Conservation (phyloP, 2,113 vertebrate genomes). For the Hirundichthys speculiger region DNA sequence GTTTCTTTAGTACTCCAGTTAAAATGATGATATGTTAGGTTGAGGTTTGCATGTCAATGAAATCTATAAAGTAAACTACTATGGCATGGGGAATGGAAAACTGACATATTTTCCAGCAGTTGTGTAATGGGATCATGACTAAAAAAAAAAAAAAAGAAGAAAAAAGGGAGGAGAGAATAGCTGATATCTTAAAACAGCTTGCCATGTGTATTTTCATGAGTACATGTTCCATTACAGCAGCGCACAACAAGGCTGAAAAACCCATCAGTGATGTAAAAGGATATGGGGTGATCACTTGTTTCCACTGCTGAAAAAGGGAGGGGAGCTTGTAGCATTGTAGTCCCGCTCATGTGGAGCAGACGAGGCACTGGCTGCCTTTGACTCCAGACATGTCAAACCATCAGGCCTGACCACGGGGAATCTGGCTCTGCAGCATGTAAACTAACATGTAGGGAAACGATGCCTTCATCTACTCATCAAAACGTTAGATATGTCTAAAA, state of each 20-base stretch:
- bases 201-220: conserved; percentile 64
- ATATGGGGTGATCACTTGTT: conserved; percentile 72
- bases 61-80: too few species aligned
- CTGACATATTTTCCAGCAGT: background rate
- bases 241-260: conserved; percentile 70
- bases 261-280: conserved; percentile 71
- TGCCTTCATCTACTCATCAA: background rate
- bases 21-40: too few species aligned
- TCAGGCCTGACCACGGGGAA: background rate
- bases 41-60: too few species aligned
- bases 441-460: background rate
- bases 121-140: conserved; percentile 22
- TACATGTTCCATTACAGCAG: conserved; percentile 72
- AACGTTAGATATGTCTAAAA: background rate
- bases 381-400: conserved; percentile 14
- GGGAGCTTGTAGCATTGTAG: conserved; percentile 60
- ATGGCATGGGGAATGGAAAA: too few species aligned
- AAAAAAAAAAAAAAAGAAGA: background rate
- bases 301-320: conserved; percentile 69
- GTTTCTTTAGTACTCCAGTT: too few species aligned
- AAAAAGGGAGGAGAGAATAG: conserved; percentile 14
- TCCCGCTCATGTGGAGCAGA: conserved; percentile 39
- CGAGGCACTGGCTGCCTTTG: conserved; percentile 2
- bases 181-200: conserved; percentile 63
- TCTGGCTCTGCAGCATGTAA: conserved; percentile 1